phyloP scores from a whole-genome alignment of 2,888 invertebrate species.

The Andrena trimmerana region DNA sequence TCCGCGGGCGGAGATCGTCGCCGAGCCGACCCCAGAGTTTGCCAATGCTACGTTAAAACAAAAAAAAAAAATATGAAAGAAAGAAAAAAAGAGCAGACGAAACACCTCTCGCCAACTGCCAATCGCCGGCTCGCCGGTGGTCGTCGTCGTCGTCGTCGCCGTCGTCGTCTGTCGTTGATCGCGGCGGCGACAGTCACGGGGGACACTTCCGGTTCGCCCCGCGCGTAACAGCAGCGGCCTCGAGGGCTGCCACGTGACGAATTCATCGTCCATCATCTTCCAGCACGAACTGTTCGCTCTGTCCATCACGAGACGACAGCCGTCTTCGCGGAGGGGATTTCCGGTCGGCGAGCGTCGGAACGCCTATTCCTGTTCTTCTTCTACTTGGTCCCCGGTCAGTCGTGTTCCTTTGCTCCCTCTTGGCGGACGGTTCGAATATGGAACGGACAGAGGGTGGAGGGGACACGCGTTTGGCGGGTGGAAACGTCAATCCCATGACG shows the following conservation, averaged over 20 bases:
- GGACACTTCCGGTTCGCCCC: too few relatives aligned
- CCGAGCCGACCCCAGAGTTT: conserved; percentile 78
- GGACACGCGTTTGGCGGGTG: conserved; percentile 34
- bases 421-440: not conserved
- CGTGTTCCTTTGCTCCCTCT: conserved; percentile 3
- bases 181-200: conserved; percentile 9
- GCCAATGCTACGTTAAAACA: conserved; percentile 75
- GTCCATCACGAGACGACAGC: conserved; percentile 3
- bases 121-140: conserved; percentile 62
- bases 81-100: not conserved
- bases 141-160: not conserved
- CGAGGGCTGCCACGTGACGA: conserved; percentile 14
- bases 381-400: conserved; percentile 32
- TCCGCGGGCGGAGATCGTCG: conserved; percentile 74
- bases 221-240: too few relatives aligned
- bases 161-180: conserved; percentile 19
- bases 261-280: conserved; percentile 53
- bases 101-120: conserved; percentile 65
- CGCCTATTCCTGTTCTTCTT: conserved; percentile 24
- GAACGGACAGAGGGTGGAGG: not conserved
- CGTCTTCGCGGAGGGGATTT: not conserved
- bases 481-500: conserved; percentile 76
- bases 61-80: not conserved
- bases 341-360: conserved; percentile 1
- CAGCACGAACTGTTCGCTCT: not conserved